Conservation (phyloP, 2,797 vertebrate species). For the Podargus strigoides region DNA sequence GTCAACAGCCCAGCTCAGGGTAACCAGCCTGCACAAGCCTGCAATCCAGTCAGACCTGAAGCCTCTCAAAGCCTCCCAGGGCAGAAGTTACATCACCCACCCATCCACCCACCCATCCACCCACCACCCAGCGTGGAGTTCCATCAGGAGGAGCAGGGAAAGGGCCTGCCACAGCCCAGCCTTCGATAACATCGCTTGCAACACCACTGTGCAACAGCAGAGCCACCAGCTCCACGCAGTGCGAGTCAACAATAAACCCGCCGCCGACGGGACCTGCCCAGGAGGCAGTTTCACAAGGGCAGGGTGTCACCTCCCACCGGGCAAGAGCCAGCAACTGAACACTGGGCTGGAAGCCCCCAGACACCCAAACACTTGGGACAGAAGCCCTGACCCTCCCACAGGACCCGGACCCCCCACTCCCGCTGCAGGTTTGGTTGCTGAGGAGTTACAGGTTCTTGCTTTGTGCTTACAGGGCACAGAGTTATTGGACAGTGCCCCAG, state of each 20-base stretch:
- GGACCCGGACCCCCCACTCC: neutral
- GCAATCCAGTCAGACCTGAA: conserved; percentile 12
- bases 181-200: neutral
- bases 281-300: neutral
- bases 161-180: neutral
- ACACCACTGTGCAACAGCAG: neutral
- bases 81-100: conserved; percentile 10
- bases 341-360: neutral
- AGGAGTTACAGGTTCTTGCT: neutral
- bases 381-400: neutral
- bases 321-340: neutral
- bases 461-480: neutral
- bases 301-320: neutral
- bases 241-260: neutral
- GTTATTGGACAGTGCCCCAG: neutral
- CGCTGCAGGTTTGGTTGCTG: neutral
- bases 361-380: neutral
- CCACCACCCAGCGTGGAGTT: neutral
- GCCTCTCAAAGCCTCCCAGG: neutral
- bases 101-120: neutral
- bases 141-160: neutral
- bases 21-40: neutral
- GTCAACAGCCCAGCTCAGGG: neutral
- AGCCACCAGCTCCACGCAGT: neutral
- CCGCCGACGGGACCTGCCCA: neutral